Percentiles rank a stretch among this genome's conserved stretches.
Evolutionary conservation across 2,113 vertebrate genomes (phyloP).

Genomic region (Nerophis ophidion): DNA sequence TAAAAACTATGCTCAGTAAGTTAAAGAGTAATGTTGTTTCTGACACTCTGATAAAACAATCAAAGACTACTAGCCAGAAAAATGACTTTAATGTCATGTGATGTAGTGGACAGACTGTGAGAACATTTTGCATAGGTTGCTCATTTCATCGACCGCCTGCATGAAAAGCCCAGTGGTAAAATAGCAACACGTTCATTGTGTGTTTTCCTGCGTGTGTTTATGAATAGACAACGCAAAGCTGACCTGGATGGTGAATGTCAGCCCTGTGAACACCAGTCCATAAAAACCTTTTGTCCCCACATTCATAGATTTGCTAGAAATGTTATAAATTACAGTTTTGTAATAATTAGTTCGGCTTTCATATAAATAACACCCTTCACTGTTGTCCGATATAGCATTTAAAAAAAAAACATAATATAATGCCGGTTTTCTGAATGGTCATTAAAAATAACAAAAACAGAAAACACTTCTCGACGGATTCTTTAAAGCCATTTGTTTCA

Average conservation of each 20-base stretch:
- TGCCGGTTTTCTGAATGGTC: constrained; percentile 25
- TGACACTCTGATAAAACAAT: too few relatives aligned
- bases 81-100: constrained; percentile 60
- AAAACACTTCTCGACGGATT: constrained; percentile 23
- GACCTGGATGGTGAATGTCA: neutral
- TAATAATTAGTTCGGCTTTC: constrained; percentile 46
- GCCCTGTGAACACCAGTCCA: too few relatives aligned
- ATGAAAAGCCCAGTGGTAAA: constrained; percentile 34
- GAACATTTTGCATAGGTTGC: constrained; percentile 65
- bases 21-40: too few relatives aligned
- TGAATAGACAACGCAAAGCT: neutral
- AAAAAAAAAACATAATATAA: constrained; percentile 41
- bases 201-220: too few relatives aligned
- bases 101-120: constrained; percentile 40
- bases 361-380: constrained; percentile 50
- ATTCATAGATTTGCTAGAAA: constrained; percentile 55
- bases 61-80: constrained; percentile 35
- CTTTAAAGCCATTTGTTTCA: constrained; percentile 54
- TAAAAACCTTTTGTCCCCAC: constrained; percentile 40
- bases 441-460: constrained; percentile 3
- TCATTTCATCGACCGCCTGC: constrained; percentile 24
- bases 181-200: constrained; percentile 8
- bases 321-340: constrained; percentile 47
- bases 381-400: constrained; percentile 49
- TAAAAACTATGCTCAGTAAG: too few relatives aligned